Evolutionary conservation across 2,888 invertebrate genomes (phyloP).

Genomic region (Macrosiphum euphorbiae): DNA sequence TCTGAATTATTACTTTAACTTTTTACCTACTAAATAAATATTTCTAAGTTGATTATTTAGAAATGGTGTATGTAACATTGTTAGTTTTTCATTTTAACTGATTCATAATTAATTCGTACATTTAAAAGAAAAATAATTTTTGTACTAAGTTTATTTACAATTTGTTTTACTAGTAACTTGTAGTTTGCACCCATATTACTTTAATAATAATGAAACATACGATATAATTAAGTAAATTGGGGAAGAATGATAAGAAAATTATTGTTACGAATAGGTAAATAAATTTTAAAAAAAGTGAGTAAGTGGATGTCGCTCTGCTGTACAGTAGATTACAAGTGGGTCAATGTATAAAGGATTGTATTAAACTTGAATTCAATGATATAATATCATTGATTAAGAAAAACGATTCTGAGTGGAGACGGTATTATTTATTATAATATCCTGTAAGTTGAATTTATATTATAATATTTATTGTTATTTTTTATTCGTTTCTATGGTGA

Average conservation of each 20-base stretch:
- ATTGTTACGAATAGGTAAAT: not conserved
- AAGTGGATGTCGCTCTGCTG: too few relatives aligned
- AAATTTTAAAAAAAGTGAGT: not conserved
- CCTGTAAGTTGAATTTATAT: too few relatives aligned
- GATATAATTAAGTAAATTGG: not conserved
- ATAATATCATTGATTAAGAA: too few relatives aligned
- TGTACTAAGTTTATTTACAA: not conserved
- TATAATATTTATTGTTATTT: too few relatives aligned
- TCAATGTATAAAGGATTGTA: too few relatives aligned
- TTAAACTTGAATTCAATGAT: too few relatives aligned
- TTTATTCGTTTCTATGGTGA: too few relatives aligned
- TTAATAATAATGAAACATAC: not conserved
- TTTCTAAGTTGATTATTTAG: conserved; percentile 47
- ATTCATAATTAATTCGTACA: conserved; percentile 29
- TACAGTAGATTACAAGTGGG: too few relatives aligned
- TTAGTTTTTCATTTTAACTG: conserved; percentile 32
- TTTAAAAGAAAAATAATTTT: not conserved
- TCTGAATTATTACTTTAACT: conserved; percentile 40
- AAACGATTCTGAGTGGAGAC: too few relatives aligned
- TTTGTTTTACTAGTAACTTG: not conserved
- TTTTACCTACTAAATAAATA: conserved; percentile 43
- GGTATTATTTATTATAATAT: too few relatives aligned
- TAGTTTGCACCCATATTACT: not conserved
- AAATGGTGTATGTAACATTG: conserved; percentile 14
- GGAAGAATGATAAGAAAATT: not conserved